Evolutionary conservation across 1,140 invertebrate species (phyloP), one percentile per base, ranked within the genome.

Genomic region (Micrasema minimum): DNA sequence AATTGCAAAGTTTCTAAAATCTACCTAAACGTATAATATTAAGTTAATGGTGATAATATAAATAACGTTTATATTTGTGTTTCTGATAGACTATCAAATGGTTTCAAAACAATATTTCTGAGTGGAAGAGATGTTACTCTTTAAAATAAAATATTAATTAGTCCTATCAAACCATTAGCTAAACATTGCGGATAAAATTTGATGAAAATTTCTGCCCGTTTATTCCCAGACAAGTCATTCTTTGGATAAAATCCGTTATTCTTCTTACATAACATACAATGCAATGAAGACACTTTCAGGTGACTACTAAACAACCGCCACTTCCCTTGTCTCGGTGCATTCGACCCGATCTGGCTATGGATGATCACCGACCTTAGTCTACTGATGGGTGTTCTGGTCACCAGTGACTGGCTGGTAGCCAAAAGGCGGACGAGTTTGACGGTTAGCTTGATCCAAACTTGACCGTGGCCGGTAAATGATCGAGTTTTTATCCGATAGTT

Each of bases 381-480:
- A 1, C 12, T 31, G 14, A 14, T 18, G 35, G 55, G 38, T 38
- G n/a, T 59, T 16, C 3, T 59, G 1, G 37, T 18, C 55, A 14
- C 16, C 35, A 2, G 26, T 31, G 37, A 22, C 55, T 59, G 55
- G 55, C 55, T 35, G 4, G 16, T 12, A 20, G 55, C 55, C 55
- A 59, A 59, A 59, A 41, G 20, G 16, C n/a, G 16, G 14, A 59
- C 55, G 22, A 57, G 53, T 59, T 59, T 59, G 35, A 41, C 55
- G 55, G 55, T 59, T 59, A 53, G 37, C 55, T 6, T 16, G 37
- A 18, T 2, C 55, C 55, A 59, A 59, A 59, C 55, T 59, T 59
- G 55, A 59, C 55, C 55, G 55, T 59, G 55, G 55, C 16, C 37
- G 22, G 55, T 59, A 59, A 59, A 62, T 23, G 59, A 45, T 62